Conservation (phyloP, 2,888 invertebrate species). For the Tinea semifulvella region DNA sequence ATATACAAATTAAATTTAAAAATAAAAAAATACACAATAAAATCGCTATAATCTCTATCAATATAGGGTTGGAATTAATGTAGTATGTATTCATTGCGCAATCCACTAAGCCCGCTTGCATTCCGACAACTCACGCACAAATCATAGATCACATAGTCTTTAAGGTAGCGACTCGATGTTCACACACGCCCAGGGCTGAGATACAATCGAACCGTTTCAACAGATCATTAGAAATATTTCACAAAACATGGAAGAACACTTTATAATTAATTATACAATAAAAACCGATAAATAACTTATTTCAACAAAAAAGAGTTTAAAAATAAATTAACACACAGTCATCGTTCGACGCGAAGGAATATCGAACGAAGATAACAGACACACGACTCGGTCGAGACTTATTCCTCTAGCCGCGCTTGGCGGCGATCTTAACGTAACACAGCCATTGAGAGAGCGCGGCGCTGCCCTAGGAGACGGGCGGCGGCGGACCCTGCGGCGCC, state of each 20-base stretch:
- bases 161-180: not conserved
- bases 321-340: slow-evolving; percentile 64
- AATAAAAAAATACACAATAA: slow-evolving; percentile 61
- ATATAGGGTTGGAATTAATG: slow-evolving; percentile 36
- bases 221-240: slow-evolving; percentile 37
- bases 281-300: slow-evolving; percentile 61
- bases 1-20: slow-evolving; percentile 61
- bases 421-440: slow-evolving; percentile 49
- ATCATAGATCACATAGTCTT: slow-evolving; percentile 2
- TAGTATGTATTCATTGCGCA: slow-evolving; percentile 37
- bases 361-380: slow-evolving; percentile 49
- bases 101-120: not conserved
- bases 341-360: slow-evolving; percentile 57
- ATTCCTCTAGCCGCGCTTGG: not conserved
- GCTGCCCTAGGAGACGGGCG: slow-evolving; percentile 52
- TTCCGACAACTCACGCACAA: not conserved
- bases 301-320: slow-evolving; percentile 40
- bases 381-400: slow-evolving; percentile 34
- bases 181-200: slow-evolving; percentile 6
- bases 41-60: slow-evolving; percentile 59
- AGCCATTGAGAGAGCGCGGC: slow-evolving; percentile 45
- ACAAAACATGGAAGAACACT: slow-evolving; percentile 32
- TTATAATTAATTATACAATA: slow-evolving; percentile 31
- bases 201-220: slow-evolving; percentile 35
- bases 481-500: slow-evolving; percentile 48